These are phyloP conservation scores for Ramphastos sulfuratus DNA, from an alignment of 2,113 vertebrate genomes.

Conservation along the genomic window DNA sequence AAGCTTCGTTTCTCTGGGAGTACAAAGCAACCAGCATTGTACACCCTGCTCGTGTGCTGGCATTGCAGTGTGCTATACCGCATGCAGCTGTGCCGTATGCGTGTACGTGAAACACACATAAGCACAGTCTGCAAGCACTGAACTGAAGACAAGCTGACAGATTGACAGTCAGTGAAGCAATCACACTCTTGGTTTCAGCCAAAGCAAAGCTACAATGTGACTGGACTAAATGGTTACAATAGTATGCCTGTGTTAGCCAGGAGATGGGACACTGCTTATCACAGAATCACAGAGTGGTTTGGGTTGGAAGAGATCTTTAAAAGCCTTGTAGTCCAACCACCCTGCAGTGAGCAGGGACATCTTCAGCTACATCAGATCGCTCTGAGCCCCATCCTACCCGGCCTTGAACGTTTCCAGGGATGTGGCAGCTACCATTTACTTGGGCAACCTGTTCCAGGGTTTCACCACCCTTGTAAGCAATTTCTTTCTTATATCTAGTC, in stretches of 20 bases:
- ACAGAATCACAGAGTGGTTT: no score
- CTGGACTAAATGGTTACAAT: background rate
- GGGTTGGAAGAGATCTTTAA: no score
- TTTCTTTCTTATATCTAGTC: no score
- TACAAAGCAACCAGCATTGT: background rate
- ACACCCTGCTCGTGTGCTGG: background rate
- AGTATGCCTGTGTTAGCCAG: background rate
- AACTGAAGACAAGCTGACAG: background rate
- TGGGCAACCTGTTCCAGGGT: no score
- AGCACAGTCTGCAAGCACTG: background rate
- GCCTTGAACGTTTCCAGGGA: no score
- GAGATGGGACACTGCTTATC: background rate
- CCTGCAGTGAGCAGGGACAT: no score
- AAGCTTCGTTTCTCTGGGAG: background rate
- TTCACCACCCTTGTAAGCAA: no score
- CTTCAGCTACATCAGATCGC: no score
- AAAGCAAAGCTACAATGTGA: background rate
- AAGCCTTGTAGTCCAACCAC: no score
- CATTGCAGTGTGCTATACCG: accelerated
- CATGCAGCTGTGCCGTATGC: background rate
- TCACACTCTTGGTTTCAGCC: background rate
- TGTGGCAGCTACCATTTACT: no score
- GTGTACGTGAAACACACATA: no score
- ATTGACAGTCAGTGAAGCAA: background rate
- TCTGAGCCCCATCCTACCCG: no score